phyloP scores from a whole-genome alignment of 1,140 invertebrate genomes.

The Steinernema feltiae region DNA sequence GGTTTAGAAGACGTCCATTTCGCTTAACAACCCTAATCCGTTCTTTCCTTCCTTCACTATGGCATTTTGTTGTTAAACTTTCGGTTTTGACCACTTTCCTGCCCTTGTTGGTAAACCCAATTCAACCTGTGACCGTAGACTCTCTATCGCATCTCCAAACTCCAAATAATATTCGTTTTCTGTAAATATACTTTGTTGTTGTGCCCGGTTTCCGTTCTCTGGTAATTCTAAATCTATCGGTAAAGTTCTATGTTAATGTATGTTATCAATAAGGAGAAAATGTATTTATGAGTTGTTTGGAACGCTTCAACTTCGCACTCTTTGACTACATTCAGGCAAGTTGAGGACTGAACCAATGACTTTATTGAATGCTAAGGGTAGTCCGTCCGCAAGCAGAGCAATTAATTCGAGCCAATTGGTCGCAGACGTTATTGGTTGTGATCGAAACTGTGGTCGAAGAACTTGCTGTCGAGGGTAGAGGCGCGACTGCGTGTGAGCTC shows the following conservation, averaged over 20 bases:
- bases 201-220: slow-evolving; percentile 8
- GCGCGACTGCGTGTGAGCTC: not conserved
- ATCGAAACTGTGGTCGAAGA: not conserved
- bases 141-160: not conserved
- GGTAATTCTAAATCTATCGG: not conserved
- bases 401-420: too few species aligned
- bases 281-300: too few species aligned
- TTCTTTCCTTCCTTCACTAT: not conserved
- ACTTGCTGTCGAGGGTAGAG: not conserved
- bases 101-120: not conserved
- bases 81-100: not conserved
- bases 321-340: too few species aligned
- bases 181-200: slow-evolving; percentile 13
- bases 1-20: not conserved
- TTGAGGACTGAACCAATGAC: not conserved
- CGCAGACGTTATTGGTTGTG: not conserved
- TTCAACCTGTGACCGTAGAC: not conserved
- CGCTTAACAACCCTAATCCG: not conserved
- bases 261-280: too few species aligned
- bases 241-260: slow-evolving; percentile 10
- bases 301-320: too few species aligned
- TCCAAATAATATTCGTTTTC: not conserved
- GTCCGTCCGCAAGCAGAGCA: too few species aligned
- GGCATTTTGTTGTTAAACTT: not conserved
- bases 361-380: not conserved